Conservation (phyloP, 2,797 vertebrate species). For the Otolemur crassicaudatus region DNA sequence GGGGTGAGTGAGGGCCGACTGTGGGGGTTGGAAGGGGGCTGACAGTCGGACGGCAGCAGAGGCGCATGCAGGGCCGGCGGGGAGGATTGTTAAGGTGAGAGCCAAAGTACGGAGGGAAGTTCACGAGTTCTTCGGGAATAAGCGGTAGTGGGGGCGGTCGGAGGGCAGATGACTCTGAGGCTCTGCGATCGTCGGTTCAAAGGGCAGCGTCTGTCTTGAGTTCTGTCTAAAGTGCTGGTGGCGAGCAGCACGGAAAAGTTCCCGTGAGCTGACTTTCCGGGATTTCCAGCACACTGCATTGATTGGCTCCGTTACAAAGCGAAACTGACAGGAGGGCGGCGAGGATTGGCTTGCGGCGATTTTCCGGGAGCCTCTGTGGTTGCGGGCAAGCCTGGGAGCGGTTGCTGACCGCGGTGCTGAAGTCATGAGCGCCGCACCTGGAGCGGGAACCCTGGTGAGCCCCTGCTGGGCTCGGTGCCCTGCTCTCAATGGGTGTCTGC, state of each 20-base stretch:
- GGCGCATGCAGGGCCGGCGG: neutral
- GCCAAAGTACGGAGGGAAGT: neutral
- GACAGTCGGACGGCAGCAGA: rapidly evolving
- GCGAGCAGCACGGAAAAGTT: neutral
- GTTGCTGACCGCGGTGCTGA: slow-evolving; percentile 68
- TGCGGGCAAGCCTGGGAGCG: rapidly evolving
- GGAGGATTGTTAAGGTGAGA: neutral
- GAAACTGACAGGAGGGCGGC: neutral
- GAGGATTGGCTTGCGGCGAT: neutral
- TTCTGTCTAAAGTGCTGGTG: neutral
- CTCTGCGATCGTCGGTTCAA: rapidly evolving
- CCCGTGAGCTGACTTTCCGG: neutral
- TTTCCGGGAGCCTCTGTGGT: neutral
- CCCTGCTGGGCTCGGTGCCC: neutral
- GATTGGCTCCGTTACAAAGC: neutral
- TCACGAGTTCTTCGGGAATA: neutral
- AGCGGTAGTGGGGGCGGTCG: neutral
- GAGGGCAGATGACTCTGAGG: neutral
- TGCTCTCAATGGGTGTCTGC: neutral
- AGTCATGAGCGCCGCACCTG: rapidly evolving
- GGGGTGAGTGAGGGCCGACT: rapidly evolving
- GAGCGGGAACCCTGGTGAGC: neutral
- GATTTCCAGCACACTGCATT: neutral
- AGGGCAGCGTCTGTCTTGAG: neutral
- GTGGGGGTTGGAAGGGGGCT: rapidly evolving